phyloP scores from a whole-genome alignment of 92 coral and sea anemone genomes.

The Phenganax subtilis region DNA sequence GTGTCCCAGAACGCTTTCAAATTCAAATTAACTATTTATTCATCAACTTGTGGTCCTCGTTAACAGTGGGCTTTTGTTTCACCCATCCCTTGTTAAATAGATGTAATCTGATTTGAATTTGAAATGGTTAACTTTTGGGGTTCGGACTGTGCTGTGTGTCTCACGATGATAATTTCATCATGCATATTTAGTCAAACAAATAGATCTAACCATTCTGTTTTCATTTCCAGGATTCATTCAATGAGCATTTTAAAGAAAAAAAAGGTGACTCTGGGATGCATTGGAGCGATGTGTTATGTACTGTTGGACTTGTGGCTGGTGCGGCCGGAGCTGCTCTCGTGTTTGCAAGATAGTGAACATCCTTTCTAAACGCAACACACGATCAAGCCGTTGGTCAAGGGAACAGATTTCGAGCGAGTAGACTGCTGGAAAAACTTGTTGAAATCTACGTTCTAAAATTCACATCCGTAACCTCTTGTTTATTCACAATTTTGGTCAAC shows the following conservation, averaged over 20 bases:
- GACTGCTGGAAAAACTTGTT: background rate
- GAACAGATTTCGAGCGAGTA: background rate
- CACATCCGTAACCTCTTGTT: background rate
- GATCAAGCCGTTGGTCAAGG: background rate
- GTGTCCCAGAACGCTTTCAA: too few relatives aligned
- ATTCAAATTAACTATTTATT: too few relatives aligned
- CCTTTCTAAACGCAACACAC: background rate
- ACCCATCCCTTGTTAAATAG: too few relatives aligned
- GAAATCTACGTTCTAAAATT: background rate
- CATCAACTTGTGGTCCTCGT: too few relatives aligned
- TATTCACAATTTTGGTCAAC: background rate
- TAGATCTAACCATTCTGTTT: conserved; percentile 6
- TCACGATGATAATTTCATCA: background rate
- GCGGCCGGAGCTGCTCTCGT: conserved; percentile 38
- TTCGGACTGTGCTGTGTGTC: too few relatives aligned
- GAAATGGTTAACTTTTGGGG: too few relatives aligned
- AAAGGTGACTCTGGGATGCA: conserved; percentile 66
- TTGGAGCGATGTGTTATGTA: conserved; percentile 74
- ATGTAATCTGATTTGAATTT: too few relatives aligned
- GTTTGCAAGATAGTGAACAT: conserved; percentile 28
- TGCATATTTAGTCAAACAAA: background rate
- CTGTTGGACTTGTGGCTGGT: conserved; percentile 26
- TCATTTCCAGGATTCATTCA: conserved; percentile 67
- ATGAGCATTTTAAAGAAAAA: conserved; percentile 73
- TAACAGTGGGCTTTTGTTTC: too few relatives aligned